phyloP scores from a whole-genome alignment of 2,888 invertebrate species.

The Diploptera punctata region DNA sequence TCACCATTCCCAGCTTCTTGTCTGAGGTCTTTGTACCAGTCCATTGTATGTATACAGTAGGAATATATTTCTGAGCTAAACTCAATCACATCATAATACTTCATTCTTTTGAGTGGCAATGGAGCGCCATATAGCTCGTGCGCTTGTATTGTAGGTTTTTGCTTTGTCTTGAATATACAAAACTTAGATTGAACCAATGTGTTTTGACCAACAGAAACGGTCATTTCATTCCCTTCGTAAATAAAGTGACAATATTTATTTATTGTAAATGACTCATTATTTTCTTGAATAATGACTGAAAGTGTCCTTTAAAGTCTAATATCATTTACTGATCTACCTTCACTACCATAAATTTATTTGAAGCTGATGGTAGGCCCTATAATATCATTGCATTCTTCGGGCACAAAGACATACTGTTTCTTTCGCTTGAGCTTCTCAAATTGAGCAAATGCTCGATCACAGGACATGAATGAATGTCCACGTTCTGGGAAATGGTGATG shows the following conservation, averaged over 20 bases:
- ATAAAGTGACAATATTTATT: not conserved
- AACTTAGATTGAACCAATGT: not conserved
- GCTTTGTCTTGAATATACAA: not conserved
- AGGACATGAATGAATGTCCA: constrained; percentile 9
- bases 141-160: not conserved
- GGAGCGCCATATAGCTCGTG: constrained; percentile 1
- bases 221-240: not conserved
- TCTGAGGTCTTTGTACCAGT: too few relatives aligned
- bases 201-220: too few relatives aligned
- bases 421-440: constrained; percentile 1
- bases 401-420: not conserved
- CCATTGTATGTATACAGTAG: too few relatives aligned
- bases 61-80: too few relatives aligned
- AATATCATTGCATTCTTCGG: not conserved
- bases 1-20: too few relatives aligned
- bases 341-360: not conserved
- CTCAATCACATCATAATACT: not conserved
- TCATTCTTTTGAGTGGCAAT: constrained; percentile 2
- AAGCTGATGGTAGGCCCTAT: constrained; percentile 13
- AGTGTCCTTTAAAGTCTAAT: not conserved
- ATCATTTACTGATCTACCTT: not conserved
- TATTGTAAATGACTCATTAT: not conserved
- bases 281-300: not conserved
- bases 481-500: constrained; percentile 9
- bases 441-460: not conserved